Percentiles rank a stretch among this genome's conserved stretches.
These are phyloP conservation scores for Eupithecia abbreviata DNA, from an alignment of 2,888 invertebrate genomes.

Conservation along the genomic window DNA sequence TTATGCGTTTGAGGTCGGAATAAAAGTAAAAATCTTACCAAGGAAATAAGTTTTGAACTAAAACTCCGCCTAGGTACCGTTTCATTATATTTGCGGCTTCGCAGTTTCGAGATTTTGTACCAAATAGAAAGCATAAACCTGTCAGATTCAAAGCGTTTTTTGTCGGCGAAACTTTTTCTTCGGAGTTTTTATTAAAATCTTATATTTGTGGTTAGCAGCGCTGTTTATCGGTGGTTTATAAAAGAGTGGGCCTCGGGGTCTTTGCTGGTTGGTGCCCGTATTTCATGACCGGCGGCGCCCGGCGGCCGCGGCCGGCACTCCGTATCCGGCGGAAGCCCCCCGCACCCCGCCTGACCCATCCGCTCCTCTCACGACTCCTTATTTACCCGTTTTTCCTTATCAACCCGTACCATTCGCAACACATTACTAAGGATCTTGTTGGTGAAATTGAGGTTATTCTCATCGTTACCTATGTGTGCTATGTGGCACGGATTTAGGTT, in stretches of 20 bases:
- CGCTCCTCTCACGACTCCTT: slow-evolving; percentile 70
- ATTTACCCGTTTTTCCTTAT: slow-evolving; percentile 82
- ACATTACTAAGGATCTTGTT: slow-evolving; percentile 71
- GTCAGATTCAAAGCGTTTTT: slow-evolving; percentile 28
- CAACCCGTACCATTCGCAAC: slow-evolving; percentile 76
- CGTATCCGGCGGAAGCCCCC: slow-evolving; percentile 65
- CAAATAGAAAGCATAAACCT: slow-evolving; percentile 25
- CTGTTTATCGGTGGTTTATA: slow-evolving; percentile 54
- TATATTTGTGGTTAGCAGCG: slow-evolving; percentile 44
- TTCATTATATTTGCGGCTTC: slow-evolving; percentile 12
- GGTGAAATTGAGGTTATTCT: slow-evolving; percentile 69
- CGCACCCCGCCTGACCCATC: slow-evolving; percentile 61
- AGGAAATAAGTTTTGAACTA: neutral
- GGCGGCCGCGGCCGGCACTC: slow-evolving; percentile 58
- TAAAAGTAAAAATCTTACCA: neutral
- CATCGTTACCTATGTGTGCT: slow-evolving; percentile 53
- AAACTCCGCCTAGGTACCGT: neutral
- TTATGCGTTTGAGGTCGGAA: neutral
- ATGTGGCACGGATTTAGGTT: slow-evolving; percentile 56
- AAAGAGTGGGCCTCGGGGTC: slow-evolving; percentile 48
- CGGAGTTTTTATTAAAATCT: slow-evolving; percentile 47
- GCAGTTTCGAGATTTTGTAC: slow-evolving; percentile 12
- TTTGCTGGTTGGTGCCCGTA: slow-evolving; percentile 11
- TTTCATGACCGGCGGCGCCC: slow-evolving; percentile 28
- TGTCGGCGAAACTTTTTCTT: slow-evolving; percentile 36